Evolutionary conservation across 2,888 invertebrate genomes (phyloP).

Genomic region (Cephus spinipes): DNA sequence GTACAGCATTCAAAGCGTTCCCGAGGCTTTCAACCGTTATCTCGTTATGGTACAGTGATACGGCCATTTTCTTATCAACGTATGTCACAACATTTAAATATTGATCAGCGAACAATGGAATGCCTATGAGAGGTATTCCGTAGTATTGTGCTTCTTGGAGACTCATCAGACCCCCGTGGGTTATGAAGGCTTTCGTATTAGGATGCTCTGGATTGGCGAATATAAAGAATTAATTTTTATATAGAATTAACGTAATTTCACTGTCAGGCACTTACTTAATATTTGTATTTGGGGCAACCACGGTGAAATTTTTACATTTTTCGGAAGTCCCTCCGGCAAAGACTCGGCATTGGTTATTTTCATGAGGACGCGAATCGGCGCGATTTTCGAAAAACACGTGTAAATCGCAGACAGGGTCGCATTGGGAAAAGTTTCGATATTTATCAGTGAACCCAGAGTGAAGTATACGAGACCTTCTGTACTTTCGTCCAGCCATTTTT

Average conservation of each 20-base stretch:
- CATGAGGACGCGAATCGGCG: slow-evolving; percentile 53
- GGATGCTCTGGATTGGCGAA: slow-evolving; percentile 46
- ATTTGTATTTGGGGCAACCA: slow-evolving; percentile 57
- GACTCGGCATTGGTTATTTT: slow-evolving; percentile 46
- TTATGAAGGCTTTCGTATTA: slow-evolving; percentile 56
- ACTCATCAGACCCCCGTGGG: slow-evolving; percentile 60
- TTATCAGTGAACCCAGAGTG: slow-evolving; percentile 59
- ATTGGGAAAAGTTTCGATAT: slow-evolving; percentile 51
- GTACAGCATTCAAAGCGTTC: slow-evolving; percentile 42
- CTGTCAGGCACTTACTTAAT: slow-evolving; percentile 42
- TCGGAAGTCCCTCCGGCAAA: slow-evolving; percentile 46
- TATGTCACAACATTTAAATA: slow-evolving; percentile 48
- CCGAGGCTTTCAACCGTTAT: slow-evolving; percentile 49
- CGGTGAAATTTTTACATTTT: slow-evolving; percentile 43
- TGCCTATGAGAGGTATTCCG: slow-evolving; percentile 58
- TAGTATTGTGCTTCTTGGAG: slow-evolving; percentile 56
- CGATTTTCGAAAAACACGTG: slow-evolving; percentile 46
- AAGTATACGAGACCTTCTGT: slow-evolving; percentile 58
- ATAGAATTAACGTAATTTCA: not conserved
- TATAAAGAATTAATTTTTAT: not conserved
- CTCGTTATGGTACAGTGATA: slow-evolving; percentile 36
- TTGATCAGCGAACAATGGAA: slow-evolving; percentile 60
- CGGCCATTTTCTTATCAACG: slow-evolving; percentile 45
- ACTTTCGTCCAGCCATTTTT: slow-evolving; percentile 58
- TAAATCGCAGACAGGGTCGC: slow-evolving; percentile 44